Conservation (phyloP, 2,113 vertebrate genomes). For the Macquaria australasica region DNA sequence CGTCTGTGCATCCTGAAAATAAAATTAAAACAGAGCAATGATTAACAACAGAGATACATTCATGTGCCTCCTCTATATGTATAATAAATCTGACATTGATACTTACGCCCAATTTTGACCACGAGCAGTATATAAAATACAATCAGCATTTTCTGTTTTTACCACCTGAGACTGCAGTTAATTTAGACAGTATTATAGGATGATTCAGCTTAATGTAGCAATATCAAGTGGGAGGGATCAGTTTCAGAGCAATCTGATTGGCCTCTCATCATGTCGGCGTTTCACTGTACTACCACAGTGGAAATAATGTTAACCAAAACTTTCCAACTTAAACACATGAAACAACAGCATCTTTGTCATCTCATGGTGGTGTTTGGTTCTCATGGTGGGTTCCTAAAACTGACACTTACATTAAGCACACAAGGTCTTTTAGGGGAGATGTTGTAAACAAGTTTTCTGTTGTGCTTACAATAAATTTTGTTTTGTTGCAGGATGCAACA, state of each 20-base stretch:
- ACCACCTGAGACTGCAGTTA: background rate
- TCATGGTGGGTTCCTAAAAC: background rate
- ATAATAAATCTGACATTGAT: background rate
- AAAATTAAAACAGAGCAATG: background rate
- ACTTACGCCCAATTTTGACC: background rate
- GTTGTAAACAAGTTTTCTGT: too few relatives aligned
- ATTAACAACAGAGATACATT: background rate
- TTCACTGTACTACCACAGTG: too few relatives aligned
- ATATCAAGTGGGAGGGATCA: too few relatives aligned
- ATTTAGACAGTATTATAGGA: background rate
- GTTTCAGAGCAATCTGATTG: too few relatives aligned
- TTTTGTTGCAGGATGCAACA: too few relatives aligned
- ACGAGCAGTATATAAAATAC: background rate
- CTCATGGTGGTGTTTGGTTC: background rate
- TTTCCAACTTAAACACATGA: too few relatives aligned
- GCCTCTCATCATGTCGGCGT: too few relatives aligned
- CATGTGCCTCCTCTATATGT: slow-evolving; percentile 1
- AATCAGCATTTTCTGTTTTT: background rate
- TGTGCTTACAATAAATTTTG: too few relatives aligned
- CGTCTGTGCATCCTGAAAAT: slow-evolving; percentile 2
- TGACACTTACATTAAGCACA: background rate
- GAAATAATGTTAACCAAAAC: too few relatives aligned
- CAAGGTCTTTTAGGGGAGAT: too few relatives aligned
- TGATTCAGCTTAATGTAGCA: background rate
- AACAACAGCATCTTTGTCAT: background rate